Conservation (phyloP, 2,797 vertebrate genomes). For the Mastacembelus armatus region DNA sequence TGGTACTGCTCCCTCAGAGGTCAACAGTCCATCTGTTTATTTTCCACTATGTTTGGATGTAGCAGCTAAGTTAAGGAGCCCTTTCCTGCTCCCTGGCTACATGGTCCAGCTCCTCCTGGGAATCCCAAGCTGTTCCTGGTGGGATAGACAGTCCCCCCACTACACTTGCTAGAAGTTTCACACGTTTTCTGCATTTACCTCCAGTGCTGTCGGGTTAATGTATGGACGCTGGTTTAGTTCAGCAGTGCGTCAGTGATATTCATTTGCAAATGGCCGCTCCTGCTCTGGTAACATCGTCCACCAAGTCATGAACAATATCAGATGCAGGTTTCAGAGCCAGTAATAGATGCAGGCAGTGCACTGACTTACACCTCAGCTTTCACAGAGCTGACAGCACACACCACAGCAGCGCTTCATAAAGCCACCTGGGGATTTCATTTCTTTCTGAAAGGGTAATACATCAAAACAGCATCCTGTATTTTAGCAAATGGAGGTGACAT, state of each 20-base stretch:
- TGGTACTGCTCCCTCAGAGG: no score
- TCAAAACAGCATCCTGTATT: constrained; percentile 32
- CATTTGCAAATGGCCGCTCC: constrained; percentile 6
- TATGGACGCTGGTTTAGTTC: constrained; percentile 12
- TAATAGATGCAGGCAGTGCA: neutral
- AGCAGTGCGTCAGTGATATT: constrained; percentile 8
- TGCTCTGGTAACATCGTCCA: constrained; percentile 2
- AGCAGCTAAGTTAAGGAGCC: no score
- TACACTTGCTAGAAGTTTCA: neutral
- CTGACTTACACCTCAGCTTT: constrained; percentile 29
- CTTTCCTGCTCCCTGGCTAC: no score
- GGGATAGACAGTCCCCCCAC: no score
- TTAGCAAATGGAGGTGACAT: constrained; percentile 26
- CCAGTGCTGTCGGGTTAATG: constrained; percentile 14
- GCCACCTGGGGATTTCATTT: constrained; percentile 34
- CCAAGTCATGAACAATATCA: neutral
- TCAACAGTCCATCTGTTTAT: no score
- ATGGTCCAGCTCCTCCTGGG: neutral
- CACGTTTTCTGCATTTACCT: constrained; percentile 21
- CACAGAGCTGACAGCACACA: constrained; percentile 31
- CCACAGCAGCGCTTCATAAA: constrained; percentile 15
- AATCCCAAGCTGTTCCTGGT: neutral
- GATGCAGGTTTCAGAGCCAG: constrained; percentile 9
- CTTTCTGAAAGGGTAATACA: constrained; percentile 24
- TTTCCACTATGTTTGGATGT: no score